Evolutionary conservation across 2,888 invertebrate species (phyloP).

Genomic region (Carabus problematicus): DNA sequence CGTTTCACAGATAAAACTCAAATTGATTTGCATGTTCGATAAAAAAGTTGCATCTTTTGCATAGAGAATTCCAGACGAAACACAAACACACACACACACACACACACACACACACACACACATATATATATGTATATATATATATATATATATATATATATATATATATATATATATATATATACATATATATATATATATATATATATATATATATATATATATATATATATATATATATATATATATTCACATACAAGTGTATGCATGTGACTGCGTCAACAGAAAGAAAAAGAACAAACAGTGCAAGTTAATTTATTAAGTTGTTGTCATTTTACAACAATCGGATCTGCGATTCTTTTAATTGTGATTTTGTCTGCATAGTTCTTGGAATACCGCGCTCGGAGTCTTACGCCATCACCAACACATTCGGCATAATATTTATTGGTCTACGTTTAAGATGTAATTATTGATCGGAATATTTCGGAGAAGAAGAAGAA

Average conservation of each 20-base stretch:
- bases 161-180: background rate
- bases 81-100: background rate
- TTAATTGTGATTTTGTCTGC: slow-evolving; percentile 32
- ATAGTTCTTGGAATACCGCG: background rate
- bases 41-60: slow-evolving; percentile 20
- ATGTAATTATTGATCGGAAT: no score
- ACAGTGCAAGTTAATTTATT: slow-evolving; percentile 23
- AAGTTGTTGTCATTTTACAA: slow-evolving; percentile 37
- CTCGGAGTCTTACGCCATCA: no score
- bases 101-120: background rate
- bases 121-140: slow-evolving; percentile 4
- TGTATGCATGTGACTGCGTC: background rate
- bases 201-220: background rate
- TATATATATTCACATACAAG: no score
- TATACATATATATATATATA: background rate
- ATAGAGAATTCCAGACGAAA: background rate
- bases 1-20: slow-evolving; percentile 34
- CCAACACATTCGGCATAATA: no score
- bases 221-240: slow-evolving; percentile 2
- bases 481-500: no score
- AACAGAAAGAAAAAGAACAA: background rate
- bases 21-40: slow-evolving; percentile 40
- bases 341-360: slow-evolving; percentile 29
- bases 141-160: background rate
- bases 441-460: no score